phyloP scores from a whole-genome alignment of 2,888 invertebrate species.

The Pollenia amentaria region DNA sequence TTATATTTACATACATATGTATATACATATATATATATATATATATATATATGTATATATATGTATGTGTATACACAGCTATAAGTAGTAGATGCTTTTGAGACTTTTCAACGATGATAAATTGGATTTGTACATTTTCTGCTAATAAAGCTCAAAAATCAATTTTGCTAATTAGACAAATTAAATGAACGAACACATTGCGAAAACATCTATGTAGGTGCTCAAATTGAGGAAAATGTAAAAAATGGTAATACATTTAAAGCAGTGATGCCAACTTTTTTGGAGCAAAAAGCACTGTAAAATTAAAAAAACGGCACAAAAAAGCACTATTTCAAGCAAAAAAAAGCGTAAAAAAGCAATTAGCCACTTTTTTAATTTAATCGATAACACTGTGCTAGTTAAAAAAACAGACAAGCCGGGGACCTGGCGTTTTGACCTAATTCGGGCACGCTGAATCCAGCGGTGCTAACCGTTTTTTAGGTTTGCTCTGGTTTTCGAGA shows the following conservation, averaged over 20 bases:
- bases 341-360: too few relatives aligned
- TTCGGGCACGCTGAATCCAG: too few relatives aligned
- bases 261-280: too few relatives aligned
- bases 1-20: neutral
- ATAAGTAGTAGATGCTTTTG: neutral
- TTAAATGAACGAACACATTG: conserved; percentile 44
- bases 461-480: too few relatives aligned
- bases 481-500: too few relatives aligned
- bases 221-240: neutral
- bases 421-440: too few relatives aligned
- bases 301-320: too few relatives aligned
- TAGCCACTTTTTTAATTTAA: too few relatives aligned
- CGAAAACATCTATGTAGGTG: neutral
- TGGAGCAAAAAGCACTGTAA: too few relatives aligned
- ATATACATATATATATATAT: neutral
- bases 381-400: too few relatives aligned
- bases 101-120: conserved; percentile 43
- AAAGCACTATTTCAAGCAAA: too few relatives aligned
- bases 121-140: conserved; percentile 56
- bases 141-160: conserved; percentile 54
- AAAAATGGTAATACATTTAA: conserved; percentile 29
- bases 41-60: neutral
- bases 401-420: too few relatives aligned
- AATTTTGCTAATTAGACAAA: conserved; percentile 71
- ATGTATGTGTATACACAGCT: neutral